Conservation (phyloP, 2,113 vertebrate species). For the Cichladusa arquata region DNA sequence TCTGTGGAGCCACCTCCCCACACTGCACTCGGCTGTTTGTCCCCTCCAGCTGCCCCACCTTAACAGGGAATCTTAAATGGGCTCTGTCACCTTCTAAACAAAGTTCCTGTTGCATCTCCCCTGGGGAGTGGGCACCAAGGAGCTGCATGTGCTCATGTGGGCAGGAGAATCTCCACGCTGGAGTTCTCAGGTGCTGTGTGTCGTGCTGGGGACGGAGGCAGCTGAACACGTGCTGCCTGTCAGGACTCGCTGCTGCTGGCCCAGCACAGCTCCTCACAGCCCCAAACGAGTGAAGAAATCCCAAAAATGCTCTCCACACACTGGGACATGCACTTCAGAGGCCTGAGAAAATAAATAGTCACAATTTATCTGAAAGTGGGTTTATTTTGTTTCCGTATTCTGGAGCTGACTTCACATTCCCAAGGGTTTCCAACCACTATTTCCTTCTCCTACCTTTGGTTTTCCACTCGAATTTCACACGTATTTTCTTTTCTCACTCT, state of each 20-base stretch:
- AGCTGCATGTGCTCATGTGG: not conserved
- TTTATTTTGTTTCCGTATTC: not conserved
- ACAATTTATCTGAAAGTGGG: not conserved
- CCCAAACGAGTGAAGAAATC: not conserved
- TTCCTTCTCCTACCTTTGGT: not conserved
- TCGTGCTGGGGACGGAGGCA: rapidly evolving
- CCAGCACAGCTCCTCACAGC: not conserved
- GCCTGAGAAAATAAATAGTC: not conserved
- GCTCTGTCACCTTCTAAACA: not conserved
- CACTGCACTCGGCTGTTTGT: rapidly evolving
- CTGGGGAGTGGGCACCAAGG: not conserved
- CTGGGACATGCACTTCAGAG: not conserved
- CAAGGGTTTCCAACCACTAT: not conserved
- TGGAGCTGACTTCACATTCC: not conserved
- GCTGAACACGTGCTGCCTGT: not conserved
- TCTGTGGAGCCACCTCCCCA: rapidly evolving
- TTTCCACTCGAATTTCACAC: not conserved
- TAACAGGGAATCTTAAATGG: rapidly evolving
- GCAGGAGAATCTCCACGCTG: not conserved
- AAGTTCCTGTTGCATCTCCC: not conserved
- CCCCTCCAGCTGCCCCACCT: not conserved
- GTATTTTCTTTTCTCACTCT: not conserved
- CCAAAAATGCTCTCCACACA: not conserved
- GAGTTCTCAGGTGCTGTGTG: not conserved
- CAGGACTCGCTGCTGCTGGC: not conserved